A percentile compares a stretch with the other conserved stretches of the same genome.
phyloP scores from a whole-genome alignment of 2,797 vertebrate species.

The Kryptolebias ocellatus region DNA sequence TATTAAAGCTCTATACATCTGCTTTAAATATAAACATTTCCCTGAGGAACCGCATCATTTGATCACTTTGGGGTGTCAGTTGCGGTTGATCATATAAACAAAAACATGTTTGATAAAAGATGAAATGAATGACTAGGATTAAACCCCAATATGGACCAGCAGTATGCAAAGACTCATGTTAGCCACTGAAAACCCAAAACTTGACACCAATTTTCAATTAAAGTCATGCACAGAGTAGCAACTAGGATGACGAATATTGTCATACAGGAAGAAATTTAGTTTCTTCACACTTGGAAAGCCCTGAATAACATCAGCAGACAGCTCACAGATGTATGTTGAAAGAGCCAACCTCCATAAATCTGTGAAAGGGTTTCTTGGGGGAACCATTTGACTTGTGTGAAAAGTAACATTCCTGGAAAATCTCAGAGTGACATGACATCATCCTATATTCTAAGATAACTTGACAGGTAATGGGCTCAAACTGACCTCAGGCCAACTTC shows the following conservation, averaged over 20 bases:
- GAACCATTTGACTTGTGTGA: conserved; percentile 51
- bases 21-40: conserved; percentile 28
- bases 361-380: conserved; percentile 54
- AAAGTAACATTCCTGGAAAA: conserved; percentile 73
- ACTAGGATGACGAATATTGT: conserved; percentile 63
- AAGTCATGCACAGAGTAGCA: conserved; percentile 45
- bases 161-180: conserved; percentile 5
- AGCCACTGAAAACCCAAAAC: conserved; percentile 26
- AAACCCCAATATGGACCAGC: conserved; percentile 1
- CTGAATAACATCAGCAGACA: conserved; percentile 71
- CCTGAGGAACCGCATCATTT: neutral
- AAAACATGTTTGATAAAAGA: neutral
- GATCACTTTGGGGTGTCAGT: conserved; percentile 15
- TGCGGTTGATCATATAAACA: neutral
- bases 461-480: conserved; percentile 69
- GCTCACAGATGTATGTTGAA: conserved; percentile 42
- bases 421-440: conserved; percentile 69
- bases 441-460: conserved; percentile 59
- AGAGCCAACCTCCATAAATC: conserved; percentile 73
- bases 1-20: conserved; percentile 26
- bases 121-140: neutral
- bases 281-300: conserved; percentile 71
- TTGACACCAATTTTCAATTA: conserved; percentile 30
- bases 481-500: conserved; percentile 50
- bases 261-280: conserved; percentile 60